Conservation (phyloP, 2,888 invertebrate genomes). For the Trissolcus japonicus region DNA sequence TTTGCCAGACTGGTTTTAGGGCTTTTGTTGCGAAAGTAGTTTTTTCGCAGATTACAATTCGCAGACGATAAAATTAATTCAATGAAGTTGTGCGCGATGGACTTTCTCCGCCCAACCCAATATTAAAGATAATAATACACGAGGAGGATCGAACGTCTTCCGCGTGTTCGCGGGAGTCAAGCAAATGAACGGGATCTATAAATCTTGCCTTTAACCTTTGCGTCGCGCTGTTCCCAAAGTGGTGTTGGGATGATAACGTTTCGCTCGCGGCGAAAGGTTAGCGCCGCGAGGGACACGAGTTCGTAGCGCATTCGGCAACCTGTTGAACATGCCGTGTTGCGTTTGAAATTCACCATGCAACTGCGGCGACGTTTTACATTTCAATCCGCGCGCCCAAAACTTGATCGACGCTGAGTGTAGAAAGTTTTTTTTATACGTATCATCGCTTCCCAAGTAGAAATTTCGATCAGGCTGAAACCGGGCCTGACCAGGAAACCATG, state of each 20-base stretch:
- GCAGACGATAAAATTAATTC: constrained; percentile 50
- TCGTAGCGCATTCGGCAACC: constrained; percentile 35
- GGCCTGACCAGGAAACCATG: no score
- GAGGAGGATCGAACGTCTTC: constrained; percentile 45
- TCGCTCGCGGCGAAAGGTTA: constrained; percentile 43
- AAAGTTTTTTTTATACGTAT: constrained; percentile 29
- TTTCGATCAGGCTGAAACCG: no score
- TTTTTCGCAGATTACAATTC: no score
- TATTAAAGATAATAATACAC: constrained; percentile 42
- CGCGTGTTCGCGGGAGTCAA: constrained; percentile 48
- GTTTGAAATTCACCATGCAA: constrained; percentile 29
- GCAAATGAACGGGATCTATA: constrained; percentile 33
- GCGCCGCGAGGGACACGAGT: constrained; percentile 25
- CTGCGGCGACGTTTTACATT: constrained; percentile 27
- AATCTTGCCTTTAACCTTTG: constrained; percentile 49
- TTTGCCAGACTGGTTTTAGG: no score
- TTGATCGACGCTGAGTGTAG: constrained; percentile 26
- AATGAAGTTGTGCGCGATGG: constrained; percentile 35
- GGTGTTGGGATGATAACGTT: constrained; percentile 28
- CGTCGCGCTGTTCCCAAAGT: constrained; percentile 34
- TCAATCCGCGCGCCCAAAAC: constrained; percentile 35
- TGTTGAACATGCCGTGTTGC: constrained; percentile 35
- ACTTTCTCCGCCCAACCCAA: constrained; percentile 49
- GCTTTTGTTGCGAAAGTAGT: no score
- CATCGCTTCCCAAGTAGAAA: no score